These are phyloP conservation scores for Apoda limacodes DNA, from an alignment of 2,888 invertebrate species.

Conservation along the genomic window DNA sequence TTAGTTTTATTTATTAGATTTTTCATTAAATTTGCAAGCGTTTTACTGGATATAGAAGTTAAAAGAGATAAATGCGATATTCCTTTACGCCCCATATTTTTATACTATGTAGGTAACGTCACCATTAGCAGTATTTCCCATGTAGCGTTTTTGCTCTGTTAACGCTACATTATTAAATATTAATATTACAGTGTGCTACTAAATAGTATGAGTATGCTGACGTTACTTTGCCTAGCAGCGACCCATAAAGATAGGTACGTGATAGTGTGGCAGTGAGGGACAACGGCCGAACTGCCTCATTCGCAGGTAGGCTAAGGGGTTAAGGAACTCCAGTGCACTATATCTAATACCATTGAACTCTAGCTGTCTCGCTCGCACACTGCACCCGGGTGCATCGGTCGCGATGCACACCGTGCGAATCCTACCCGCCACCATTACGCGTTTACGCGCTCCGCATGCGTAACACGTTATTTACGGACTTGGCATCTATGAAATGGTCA, in stretches of 20 bases:
- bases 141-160: too few relatives aligned
- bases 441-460: conserved; percentile 63
- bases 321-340: conserved; percentile 69
- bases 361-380: conserved; percentile 46
- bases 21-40: too few relatives aligned
- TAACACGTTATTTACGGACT: conserved; percentile 55
- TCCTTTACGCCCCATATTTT: too few relatives aligned
- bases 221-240: conserved; percentile 46
- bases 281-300: conserved; percentile 67
- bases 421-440: conserved; percentile 47
- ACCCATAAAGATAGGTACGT: conserved; percentile 65
- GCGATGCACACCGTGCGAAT: conserved; percentile 22
- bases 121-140: too few relatives aligned
- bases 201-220: conserved; percentile 35
- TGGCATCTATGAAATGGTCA: conserved; percentile 38
- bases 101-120: too few relatives aligned
- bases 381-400: conserved; percentile 50
- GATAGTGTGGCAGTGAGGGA: conserved; percentile 62
- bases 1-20: too few relatives aligned
- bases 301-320: conserved; percentile 71
- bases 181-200: too few relatives aligned
- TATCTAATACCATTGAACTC: conserved; percentile 70
- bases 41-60: too few relatives aligned
- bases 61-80: too few relatives aligned
- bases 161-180: too few relatives aligned